These are phyloP conservation scores for Drosophila merina DNA, from an alignment of 2,888 invertebrate species.

Conservation along the genomic window DNA sequence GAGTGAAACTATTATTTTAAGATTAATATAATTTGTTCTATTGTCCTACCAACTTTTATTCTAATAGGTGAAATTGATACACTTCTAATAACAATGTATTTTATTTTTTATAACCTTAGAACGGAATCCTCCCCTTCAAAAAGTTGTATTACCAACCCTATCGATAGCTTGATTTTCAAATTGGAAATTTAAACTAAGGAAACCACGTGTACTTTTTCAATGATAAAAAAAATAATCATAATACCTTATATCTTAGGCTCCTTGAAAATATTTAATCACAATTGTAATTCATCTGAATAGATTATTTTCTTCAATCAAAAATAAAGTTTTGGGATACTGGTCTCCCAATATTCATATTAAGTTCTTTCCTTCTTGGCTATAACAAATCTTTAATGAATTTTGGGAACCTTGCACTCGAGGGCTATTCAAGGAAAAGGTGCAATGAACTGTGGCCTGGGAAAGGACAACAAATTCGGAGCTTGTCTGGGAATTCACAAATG, in stretches of 20 bases:
- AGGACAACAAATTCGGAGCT: constrained; percentile 50
- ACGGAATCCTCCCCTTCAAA: background rate
- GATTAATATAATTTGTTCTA: too few relatives aligned
- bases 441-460: constrained; percentile 64
- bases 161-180: background rate
- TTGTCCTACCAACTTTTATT: too few relatives aligned
- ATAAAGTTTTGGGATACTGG: too few relatives aligned
- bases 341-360: too few relatives aligned
- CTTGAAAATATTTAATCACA: too few relatives aligned
- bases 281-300: too few relatives aligned
- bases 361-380: too few relatives aligned
- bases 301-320: too few relatives aligned
- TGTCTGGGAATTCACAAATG: constrained; percentile 67
- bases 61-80: too few relatives aligned
- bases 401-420: constrained; percentile 6
- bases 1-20: too few relatives aligned
- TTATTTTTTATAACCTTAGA: background rate
- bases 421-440: constrained; percentile 49
- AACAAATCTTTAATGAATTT: background rate
- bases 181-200: background rate
- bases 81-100: background rate
- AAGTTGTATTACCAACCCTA: background rate
- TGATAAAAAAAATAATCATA: background rate
- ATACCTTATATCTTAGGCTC: too few relatives aligned
- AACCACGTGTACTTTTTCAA: background rate